Base-by-base conservation (phyloP, 2,888 invertebrate genomes). In the Pimpla rufipes region DNA sequence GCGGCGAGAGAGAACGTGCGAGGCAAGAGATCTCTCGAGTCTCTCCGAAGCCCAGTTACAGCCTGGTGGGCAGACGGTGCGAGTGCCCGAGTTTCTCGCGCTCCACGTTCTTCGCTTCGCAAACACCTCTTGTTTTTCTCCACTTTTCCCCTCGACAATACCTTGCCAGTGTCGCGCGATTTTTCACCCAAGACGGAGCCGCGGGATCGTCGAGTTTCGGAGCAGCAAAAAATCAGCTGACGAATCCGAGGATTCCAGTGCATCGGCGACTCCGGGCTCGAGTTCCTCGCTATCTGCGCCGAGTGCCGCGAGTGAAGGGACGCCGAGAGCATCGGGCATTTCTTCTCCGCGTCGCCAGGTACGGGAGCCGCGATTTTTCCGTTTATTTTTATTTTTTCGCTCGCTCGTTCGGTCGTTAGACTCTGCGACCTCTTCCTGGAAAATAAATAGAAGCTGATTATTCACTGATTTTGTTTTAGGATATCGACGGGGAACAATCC, bases 281-380 rank as follows among this genome's bases (percentile, higher is more conserved):
- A 6, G n/a, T 29, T 42, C n/a, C 42, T 57, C 29, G 18, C 16
- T 21, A 74, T 74, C 47, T 37, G 47, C 67, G 35, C 21, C 21
- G 68, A 66, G 68, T 70, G 13, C 21, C 50, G 57, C 83, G 83
- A 83, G 83, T 83, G 76, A 83, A 83, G 79, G 79, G 76, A 77
- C 79, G 83, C 79, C 80, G 67, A 37, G 35, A 62, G 13, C 50
- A 52, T 62, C 80, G 35, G 52, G 13, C 50, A 52, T 62, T 83
- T 66, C 40, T 50, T 74, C 79, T 45, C 37, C 11, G 35, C 71
- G 45, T 59, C 73, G 73, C 73, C 21, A 74, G 62, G 74, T 74
- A 74, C 45, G 21, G 29, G 16, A 29, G 1, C 18, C 62, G 37
- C 21, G 62, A 16, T 35, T 57, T 45, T 47, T 47, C 0, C 21